A percentile compares a stretch with the other conserved stretches of the same genome.
Conservation (phyloP, 2,113 vertebrate genomes). For the Periophthalmodon schlosseri region DNA sequence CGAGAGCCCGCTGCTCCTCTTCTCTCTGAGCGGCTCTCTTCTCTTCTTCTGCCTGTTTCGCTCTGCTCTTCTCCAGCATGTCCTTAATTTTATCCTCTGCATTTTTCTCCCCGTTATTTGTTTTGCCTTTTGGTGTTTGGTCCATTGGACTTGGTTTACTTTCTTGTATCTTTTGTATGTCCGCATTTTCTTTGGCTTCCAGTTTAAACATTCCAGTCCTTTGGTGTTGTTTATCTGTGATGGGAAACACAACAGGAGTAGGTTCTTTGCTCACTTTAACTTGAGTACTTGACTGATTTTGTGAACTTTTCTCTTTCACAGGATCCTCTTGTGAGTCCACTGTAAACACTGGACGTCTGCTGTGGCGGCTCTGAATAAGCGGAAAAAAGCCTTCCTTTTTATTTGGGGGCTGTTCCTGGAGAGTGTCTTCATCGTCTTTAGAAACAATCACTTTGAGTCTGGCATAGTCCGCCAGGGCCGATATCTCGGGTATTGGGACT, state of each 20-base stretch:
- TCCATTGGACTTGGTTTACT: conserved; percentile 25
- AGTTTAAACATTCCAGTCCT: conserved; percentile 72
- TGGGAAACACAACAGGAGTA: conserved; percentile 60
- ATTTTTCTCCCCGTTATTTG: conserved; percentile 2
- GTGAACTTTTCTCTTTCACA: conserved; percentile 41
- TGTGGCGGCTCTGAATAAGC: conserved; percentile 62
- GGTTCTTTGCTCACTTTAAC: conserved; percentile 58
- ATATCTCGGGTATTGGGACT: conserved; percentile 64
- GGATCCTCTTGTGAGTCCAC: conserved; percentile 39
- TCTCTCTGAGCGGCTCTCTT: conserved; percentile 49
- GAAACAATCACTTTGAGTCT: conserved; percentile 74
- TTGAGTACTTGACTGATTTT: conserved; percentile 50
- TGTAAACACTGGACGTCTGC: conserved; percentile 65
- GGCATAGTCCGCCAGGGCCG: conserved; percentile 73
- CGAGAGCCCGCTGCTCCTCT: conserved; percentile 55
- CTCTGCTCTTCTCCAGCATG: conserved; percentile 52
- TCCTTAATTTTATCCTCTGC: conserved; percentile 40
- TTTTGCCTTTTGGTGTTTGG: conserved; percentile 7
- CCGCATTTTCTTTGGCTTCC: conserved; percentile 54
- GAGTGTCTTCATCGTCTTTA: conserved; percentile 44
- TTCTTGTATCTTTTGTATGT: neutral
- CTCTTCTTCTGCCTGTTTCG: conserved; percentile 53
- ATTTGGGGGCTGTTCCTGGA: conserved; percentile 65
- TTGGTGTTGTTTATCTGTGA: conserved; percentile 66
- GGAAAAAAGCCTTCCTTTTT: conserved; percentile 74